Percentiles rank a stretch among this genome's conserved stretches.
Conservation (phyloP, 2,888 invertebrate genomes). For the Tineola bisselliella region DNA sequence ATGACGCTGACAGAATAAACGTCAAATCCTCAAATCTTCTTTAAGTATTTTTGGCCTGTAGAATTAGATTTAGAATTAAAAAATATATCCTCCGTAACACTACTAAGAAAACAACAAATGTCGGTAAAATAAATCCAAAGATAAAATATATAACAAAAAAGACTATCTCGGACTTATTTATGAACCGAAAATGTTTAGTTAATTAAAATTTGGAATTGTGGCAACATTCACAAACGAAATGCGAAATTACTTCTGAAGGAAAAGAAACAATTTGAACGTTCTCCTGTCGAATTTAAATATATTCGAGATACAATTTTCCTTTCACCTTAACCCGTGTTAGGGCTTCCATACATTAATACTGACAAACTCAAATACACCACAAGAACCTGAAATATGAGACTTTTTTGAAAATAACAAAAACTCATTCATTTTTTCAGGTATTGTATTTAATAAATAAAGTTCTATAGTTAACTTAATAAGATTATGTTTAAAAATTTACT, state of each 20-base stretch:
- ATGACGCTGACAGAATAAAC: too few species aligned
- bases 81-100: neutral
- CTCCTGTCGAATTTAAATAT: constrained; percentile 7
- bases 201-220: constrained; percentile 2
- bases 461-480: too few species aligned
- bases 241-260: neutral
- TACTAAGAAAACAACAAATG: neutral
- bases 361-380: too few species aligned
- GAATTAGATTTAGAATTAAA: neutral
- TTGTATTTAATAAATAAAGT: too few species aligned
- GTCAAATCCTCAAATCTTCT: too few species aligned
- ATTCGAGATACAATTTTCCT: constrained; percentile 1
- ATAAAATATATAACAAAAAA: neutral
- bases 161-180: neutral
- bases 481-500: too few species aligned
- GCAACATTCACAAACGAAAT: constrained; percentile 3
- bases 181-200: neutral
- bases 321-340: neutral
- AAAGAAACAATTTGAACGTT: constrained; percentile 4
- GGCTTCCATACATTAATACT: neutral
- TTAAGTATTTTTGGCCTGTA: too few species aligned
- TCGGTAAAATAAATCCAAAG: neutral
- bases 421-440: too few species aligned
- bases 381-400: too few species aligned
- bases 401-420: too few species aligned